phyloP scores from a whole-genome alignment of 2,888 invertebrate genomes.

The Itoplectis maculator region DNA sequence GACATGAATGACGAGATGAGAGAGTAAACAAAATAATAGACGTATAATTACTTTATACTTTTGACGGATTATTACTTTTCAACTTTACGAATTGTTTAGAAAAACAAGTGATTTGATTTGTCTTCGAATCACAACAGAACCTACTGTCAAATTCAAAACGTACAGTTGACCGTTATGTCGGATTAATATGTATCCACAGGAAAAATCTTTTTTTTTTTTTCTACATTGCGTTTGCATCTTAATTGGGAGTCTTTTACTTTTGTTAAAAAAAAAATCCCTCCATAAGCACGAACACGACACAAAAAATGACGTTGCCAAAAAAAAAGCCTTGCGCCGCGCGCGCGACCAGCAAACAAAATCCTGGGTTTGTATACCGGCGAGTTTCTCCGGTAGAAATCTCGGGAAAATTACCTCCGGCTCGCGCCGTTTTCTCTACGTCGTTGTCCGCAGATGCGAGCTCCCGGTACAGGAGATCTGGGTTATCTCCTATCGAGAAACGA shows the following conservation, averaged over 20 bases:
- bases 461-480: conserved; percentile 86
- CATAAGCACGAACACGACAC: conserved; percentile 14
- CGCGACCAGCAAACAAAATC: conserved; percentile 11
- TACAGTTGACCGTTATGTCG: no score
- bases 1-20: conserved; percentile 26
- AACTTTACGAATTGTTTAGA: no score
- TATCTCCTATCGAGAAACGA: conserved; percentile 85
- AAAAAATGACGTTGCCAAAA: conserved; percentile 4
- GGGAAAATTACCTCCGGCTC: conserved; percentile 79
- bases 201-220: no score
- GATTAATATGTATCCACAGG: no score
- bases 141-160: no score
- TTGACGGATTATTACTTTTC: background rate
- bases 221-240: no score
- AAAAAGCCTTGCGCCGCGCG: conserved; percentile 33
- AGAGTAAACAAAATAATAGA: background rate
- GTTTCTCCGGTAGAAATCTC: conserved; percentile 22
- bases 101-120: no score
- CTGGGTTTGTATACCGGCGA: background rate
- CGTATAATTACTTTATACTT: conserved; percentile 11
- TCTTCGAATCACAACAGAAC: no score
- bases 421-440: conserved; percentile 80
- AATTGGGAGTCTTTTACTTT: background rate
- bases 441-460: conserved; percentile 85
- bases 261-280: background rate